A percentile compares a stretch with the other conserved stretches of the same genome.
Evolutionary conservation across 2,113 vertebrate species (phyloP).

Genomic region (Eudyptes chrysolophus): DNA sequence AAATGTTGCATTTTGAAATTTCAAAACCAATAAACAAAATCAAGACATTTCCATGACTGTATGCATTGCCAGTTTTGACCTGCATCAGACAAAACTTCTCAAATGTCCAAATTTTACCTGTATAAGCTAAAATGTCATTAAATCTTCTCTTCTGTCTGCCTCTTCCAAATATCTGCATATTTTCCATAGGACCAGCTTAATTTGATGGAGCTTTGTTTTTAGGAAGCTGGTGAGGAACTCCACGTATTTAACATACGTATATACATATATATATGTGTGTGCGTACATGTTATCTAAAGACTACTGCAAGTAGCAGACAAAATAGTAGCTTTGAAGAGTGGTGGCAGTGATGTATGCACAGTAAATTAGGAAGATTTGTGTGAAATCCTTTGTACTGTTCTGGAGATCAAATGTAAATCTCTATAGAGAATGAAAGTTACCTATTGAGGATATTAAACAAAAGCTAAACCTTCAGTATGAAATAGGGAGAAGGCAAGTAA

Average conservation of each 20-base stretch:
- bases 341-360: background rate
- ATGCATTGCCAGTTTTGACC: background rate
- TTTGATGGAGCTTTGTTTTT: background rate
- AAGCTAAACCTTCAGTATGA: background rate
- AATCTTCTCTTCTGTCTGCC: background rate
- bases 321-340: background rate
- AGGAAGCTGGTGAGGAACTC: background rate
- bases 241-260: background rate
- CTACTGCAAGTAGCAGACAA: background rate
- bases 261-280: background rate
- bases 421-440: background rate
- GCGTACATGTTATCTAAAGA: background rate
- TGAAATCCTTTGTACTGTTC: background rate
- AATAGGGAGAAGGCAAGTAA: background rate
- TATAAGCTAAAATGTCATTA: background rate
- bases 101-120: background rate
- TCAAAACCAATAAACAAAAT: background rate
- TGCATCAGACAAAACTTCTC: background rate
- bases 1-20: background rate
- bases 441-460: background rate
- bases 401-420: background rate
- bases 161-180: background rate
- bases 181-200: background rate
- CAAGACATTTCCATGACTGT: rapidly evolving
- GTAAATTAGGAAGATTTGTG: background rate